Conservation (phyloP, 2,113 vertebrate species). For the Gorsachius goisagi region DNA sequence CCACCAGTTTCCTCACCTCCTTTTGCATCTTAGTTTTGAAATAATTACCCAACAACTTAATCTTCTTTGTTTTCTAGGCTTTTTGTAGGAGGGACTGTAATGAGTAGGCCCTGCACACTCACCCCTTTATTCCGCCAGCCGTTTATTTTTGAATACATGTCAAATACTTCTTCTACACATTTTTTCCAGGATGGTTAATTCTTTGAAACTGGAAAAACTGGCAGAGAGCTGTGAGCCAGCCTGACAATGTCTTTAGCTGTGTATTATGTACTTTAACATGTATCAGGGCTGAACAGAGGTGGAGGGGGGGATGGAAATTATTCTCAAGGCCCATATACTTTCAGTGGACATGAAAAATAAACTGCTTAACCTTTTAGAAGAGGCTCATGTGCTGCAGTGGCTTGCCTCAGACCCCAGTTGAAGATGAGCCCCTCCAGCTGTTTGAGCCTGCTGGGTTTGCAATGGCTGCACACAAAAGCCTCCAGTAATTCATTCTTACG, state of each 20-base stretch:
- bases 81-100: not conserved
- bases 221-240: not conserved
- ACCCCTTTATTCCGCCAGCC: not conserved
- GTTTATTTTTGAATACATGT: not conserved
- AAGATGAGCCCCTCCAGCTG: not conserved
- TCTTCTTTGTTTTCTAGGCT: not conserved
- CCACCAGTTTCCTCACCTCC: not conserved
- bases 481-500: not conserved
- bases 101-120: not conserved
- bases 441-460: not conserved
- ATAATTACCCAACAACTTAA: not conserved
- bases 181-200: not conserved
- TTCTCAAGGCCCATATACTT: not conserved
- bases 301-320: not conserved
- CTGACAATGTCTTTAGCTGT: not conserved
- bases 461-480: not conserved
- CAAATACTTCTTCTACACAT: not conserved
- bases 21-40: constrained; percentile 3
- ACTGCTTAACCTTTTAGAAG: not conserved
- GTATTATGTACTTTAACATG: not conserved
- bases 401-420: not conserved
- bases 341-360: not conserved
- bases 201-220: not conserved
- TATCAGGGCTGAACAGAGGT: not conserved
- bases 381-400: not conserved